Base-by-base conservation (phyloP, 2,113 vertebrate genomes). In the Bucco capensis region DNA sequence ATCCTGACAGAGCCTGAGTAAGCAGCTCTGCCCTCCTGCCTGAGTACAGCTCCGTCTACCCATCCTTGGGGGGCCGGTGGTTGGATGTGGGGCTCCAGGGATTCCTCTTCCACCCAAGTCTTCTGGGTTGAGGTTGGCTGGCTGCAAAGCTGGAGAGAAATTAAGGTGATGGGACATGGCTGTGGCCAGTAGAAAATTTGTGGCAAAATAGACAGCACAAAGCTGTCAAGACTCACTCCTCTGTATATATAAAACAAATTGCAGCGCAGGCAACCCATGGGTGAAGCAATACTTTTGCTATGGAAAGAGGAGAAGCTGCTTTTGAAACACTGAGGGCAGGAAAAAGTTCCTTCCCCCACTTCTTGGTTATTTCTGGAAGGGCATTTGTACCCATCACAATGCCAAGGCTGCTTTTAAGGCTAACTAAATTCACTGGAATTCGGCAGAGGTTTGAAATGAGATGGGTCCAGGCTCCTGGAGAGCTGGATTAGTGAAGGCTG, bases 381-480 rank as follows among this genome's bases (percentile, higher is more conserved):
- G 15, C 23, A 9, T 73, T 87, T 86, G 58, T 46, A 49, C 74
- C 61, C 73, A 71, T 61, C 4, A 1, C 19, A 22, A 51, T 78
- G 86, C 93, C 92, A 88, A 77, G 86, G 77, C 86, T 93, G 25
- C 57, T 77, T 65, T 38, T 61, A 86, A 95, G 47, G 50, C 60
- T 49, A 56, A 47, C 42, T 60, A 33, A 72, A 92, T 35, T 87
- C 42, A 2, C 31, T 40, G 82, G n/a, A 61, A 6, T 50, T 54
- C 2, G 10, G 25, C 3, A 0, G 12, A 77, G 44, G 18, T 25
- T 73, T 81, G 80, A 37, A 38, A 47, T 7, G 5, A 38, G 40
- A 44, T 6, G 0, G 8, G 31, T 18, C 69, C 2, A 0, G 25
- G 16, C 15, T 69, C 15, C 14, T 12, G 28, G 28, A 37, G 38